Conservation (phyloP, 2,888 invertebrate genomes). For the Cartodere bifasciata region DNA sequence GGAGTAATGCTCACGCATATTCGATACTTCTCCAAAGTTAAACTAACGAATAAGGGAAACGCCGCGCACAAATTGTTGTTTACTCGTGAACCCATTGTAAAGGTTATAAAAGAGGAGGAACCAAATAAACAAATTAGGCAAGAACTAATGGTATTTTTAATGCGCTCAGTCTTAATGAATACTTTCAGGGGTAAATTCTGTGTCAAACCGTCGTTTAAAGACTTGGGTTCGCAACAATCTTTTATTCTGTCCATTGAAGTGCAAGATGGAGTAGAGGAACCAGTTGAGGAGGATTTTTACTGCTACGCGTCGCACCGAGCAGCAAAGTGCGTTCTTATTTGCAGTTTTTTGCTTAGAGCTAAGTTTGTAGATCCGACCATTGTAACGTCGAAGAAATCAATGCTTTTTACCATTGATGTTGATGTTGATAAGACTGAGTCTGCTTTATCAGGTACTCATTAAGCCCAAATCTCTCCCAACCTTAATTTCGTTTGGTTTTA, state of each 20-base stretch:
- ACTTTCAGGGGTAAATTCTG: conserved; percentile 35
- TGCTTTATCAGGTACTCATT: conserved; percentile 8
- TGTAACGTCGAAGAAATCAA: conserved; percentile 35
- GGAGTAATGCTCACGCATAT: conserved; percentile 51
- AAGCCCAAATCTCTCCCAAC: conserved; percentile 3
- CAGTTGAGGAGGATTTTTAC: conserved; percentile 44
- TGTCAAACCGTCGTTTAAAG: conserved; percentile 37
- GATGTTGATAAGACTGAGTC: conserved; percentile 19
- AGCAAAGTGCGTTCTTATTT: conserved; percentile 40
- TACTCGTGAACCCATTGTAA: too few relatives aligned
- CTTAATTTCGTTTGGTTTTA: conserved; percentile 3
- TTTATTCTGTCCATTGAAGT: conserved; percentile 15
- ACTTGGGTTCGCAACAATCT: conserved; percentile 37
- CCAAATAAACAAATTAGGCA: too few relatives aligned
- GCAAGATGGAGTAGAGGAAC: conserved; percentile 28
- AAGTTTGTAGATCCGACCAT: conserved; percentile 48
- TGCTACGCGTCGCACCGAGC: conserved; percentile 42
- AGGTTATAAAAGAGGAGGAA: too few relatives aligned
- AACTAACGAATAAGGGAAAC: conserved; percentile 43
- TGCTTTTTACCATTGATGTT: conserved; percentile 41
- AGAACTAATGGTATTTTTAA: too few relatives aligned
- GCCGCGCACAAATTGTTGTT: conserved; percentile 41
- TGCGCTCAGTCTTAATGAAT: too few relatives aligned
- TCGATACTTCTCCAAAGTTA: conserved; percentile 33
- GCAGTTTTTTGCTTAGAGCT: conserved; percentile 39